Evolutionary conservation across 2,888 invertebrate species (phyloP).

Genomic region (Mantis religiosa): DNA sequence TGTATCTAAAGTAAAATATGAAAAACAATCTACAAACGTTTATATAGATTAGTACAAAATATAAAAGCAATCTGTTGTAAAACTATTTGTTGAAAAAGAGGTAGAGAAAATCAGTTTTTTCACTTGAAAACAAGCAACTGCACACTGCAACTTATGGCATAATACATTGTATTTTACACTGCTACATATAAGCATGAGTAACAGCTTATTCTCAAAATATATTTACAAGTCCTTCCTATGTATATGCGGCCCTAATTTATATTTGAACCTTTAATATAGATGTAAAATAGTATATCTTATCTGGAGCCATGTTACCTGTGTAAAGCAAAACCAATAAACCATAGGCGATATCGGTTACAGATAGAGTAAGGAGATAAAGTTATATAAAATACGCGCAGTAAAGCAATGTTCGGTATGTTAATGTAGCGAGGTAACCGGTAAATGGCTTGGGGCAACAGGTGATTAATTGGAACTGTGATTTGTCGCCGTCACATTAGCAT

Average conservation of each 20-base stretch:
- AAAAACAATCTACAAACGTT: no score
- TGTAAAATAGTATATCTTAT: not conserved
- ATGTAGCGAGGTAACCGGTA: not conserved
- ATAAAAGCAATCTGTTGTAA: no score
- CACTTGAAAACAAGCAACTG: no score
- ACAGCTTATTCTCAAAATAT: no score
- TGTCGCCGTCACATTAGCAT: not conserved
- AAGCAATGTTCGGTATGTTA: not conserved
- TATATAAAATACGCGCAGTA: not conserved
- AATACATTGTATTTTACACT: no score
- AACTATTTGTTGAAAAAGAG: no score
- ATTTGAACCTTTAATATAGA: not conserved
- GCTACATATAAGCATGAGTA: no score
- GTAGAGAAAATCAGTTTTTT: no score
- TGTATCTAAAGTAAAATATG: no score
- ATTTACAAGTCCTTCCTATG: no score
- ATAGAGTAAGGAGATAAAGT: not conserved
- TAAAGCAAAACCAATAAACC: not conserved
- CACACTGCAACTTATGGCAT: no score
- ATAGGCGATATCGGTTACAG: not conserved
- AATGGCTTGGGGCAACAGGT: not conserved
- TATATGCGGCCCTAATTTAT: not conserved
- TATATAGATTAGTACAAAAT: no score
- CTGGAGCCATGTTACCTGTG: not conserved
- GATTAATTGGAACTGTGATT: not conserved